Base-by-base conservation (phyloP, 2,888 invertebrate genomes). In the Noctua pronuba region DNA sequence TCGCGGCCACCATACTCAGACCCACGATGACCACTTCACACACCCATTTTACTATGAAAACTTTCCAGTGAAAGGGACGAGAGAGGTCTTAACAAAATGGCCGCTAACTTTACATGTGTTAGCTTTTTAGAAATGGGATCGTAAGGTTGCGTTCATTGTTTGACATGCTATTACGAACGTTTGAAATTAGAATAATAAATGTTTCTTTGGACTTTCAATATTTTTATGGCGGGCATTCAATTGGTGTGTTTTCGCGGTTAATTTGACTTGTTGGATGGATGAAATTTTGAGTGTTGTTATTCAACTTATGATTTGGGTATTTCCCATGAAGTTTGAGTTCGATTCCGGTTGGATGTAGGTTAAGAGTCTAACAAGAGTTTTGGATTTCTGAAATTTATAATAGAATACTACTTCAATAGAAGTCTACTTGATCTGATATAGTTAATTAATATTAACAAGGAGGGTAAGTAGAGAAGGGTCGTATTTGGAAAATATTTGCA, bases 91-190 rank as follows among this genome's bases (percentile, higher is more conserved):
- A 1, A 18, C 74, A 88, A 21, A 85, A 46, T 92, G 92, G 92
- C 77, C 77, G 81, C 84, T 76, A 88, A 89, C 86, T 92, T 91
- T 91, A 94, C 92, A 94, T 90, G 90, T 94, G 94, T 94, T 90
- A 92, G 91, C 92, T 93, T 93, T 93, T 94, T 92, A 93, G 93
- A 93, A 94, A 94, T 91, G 92, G 92, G 92, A 94, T 94, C 93
- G 89, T 90, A 90, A 91, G 90, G 90, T 88, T 90, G 86, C 79
- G 85, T 88, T 90, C 77, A 92, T 93, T 94, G 92, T 94, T 94
- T 94, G 92, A 93, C 92, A 92, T 89, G 91, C 92, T 90, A 93
- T 94, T 94, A 93, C 91, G 91, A 90, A 85, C 90, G 87, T 89
- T 90, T 85, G 86, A 86, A 91, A 90, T 88, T 90, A 87, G 88